Evolutionary conservation across 2,113 vertebrate species (phyloP).

Genomic region (Lepus europaeus): DNA sequence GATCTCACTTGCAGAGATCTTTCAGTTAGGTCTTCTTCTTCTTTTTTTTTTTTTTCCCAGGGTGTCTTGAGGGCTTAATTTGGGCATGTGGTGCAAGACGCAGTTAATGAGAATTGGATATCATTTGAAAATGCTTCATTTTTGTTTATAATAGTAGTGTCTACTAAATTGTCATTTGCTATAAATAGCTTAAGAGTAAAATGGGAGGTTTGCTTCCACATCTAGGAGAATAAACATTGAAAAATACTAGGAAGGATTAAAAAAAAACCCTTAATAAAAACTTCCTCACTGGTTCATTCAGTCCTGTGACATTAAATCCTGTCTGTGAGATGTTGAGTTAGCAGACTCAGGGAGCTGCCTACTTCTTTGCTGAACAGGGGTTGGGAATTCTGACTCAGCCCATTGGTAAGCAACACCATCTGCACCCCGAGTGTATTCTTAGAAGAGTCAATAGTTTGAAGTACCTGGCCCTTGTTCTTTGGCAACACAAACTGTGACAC

Average conservation of each 20-base stretch:
- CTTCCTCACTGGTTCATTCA: background rate
- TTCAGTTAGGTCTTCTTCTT: too few species aligned
- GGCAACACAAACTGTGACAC: background rate
- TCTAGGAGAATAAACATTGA: background rate
- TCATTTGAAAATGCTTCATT: background rate
- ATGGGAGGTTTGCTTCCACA: background rate
- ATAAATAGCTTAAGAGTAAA: background rate
- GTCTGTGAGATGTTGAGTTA: background rate
- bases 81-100: fast-evolving
- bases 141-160: background rate
- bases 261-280: background rate
- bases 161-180: background rate
- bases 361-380: background rate
- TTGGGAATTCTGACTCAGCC: slow-evolving; percentile 16
- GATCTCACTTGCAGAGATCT: too few species aligned
- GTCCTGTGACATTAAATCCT: background rate
- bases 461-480: background rate
- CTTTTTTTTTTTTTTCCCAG: too few species aligned
- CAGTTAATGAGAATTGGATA: background rate
- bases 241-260: background rate
- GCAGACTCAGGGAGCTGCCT: background rate
- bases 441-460: slow-evolving; percentile 26
- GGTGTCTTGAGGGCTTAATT: background rate
- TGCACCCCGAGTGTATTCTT: slow-evolving; percentile 1
- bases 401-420: slow-evolving; percentile 2